Conservation (phyloP, 2,888 invertebrate species). For the Chouioia cunea region DNA sequence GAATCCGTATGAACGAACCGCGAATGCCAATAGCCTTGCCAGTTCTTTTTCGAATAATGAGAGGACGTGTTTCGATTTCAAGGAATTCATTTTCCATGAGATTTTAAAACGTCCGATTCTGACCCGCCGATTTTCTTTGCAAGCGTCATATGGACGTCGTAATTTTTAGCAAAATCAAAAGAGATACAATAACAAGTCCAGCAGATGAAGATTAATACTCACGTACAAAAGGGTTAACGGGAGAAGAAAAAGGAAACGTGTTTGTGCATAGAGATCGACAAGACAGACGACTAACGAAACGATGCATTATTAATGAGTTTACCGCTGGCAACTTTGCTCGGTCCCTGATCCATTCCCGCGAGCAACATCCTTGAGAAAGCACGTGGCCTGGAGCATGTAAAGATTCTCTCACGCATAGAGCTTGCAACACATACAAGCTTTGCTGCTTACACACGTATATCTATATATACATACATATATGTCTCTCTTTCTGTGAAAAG, state of each 20-base stretch:
- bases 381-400: slow-evolving; percentile 31
- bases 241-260: too few species aligned
- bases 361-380: background rate
- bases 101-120: background rate
- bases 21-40: slow-evolving; percentile 62
- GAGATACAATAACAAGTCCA: too few species aligned
- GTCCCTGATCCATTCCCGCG: slow-evolving; percentile 10
- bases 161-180: background rate
- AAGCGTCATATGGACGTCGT: background rate
- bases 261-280: slow-evolving; percentile 9
- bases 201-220: too few species aligned
- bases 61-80: slow-evolving; percentile 47
- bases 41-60: slow-evolving; percentile 61
- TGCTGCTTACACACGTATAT: too few species aligned
- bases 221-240: too few species aligned
- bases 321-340: slow-evolving; percentile 37
- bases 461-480: slow-evolving; percentile 45
- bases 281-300: slow-evolving; percentile 25
- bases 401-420: slow-evolving; percentile 14
- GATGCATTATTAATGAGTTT: slow-evolving; percentile 44
- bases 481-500: slow-evolving; percentile 43
- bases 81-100: background rate
- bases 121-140: background rate
- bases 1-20: slow-evolving; percentile 56
- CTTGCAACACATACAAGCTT: background rate